Conservation (phyloP, 2,888 invertebrate species). For the Thyatira batis region DNA sequence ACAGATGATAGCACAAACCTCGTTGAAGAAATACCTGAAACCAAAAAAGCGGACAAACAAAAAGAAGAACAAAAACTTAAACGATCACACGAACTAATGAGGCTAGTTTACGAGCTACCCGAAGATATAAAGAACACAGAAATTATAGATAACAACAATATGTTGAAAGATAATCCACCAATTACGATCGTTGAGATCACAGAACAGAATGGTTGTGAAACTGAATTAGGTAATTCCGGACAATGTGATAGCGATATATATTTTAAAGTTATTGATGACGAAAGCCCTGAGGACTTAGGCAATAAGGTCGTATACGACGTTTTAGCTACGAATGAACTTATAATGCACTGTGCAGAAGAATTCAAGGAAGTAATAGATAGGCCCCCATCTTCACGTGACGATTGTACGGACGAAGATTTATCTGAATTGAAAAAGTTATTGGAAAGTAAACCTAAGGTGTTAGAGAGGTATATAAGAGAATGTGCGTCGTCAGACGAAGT, state of each 20-base stretch:
- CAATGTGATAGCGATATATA: conserved; percentile 63
- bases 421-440: conserved; percentile 63
- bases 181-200: conserved; percentile 74
- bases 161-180: conserved; percentile 75
- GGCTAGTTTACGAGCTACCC: conserved; percentile 75
- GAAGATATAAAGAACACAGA: conserved; percentile 60
- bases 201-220: conserved; percentile 77
- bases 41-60: conserved; percentile 51
- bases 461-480: conserved; percentile 90
- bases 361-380: conserved; percentile 70
- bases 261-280: conserved; percentile 48
- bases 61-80: conserved; percentile 48
- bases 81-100: conserved; percentile 69
- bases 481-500: conserved; percentile 87
- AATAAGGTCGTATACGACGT: conserved; percentile 71
- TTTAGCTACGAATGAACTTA: conserved; percentile 58
- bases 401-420: conserved; percentile 71
- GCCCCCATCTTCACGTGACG: conserved; percentile 66
- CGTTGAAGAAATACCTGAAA: conserved; percentile 51
- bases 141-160: conserved; percentile 65
- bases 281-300: conserved; percentile 67
- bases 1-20: conserved; percentile 58
- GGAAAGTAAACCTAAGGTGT: conserved; percentile 83
- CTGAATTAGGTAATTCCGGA: conserved; percentile 50
- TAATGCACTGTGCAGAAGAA: conserved; percentile 62